Evolutionary conservation across 2,797 vertebrate genomes (phyloP), one percentile per base, ranked within the genome.

Genomic region (Sebastes wilsoni): DNA sequence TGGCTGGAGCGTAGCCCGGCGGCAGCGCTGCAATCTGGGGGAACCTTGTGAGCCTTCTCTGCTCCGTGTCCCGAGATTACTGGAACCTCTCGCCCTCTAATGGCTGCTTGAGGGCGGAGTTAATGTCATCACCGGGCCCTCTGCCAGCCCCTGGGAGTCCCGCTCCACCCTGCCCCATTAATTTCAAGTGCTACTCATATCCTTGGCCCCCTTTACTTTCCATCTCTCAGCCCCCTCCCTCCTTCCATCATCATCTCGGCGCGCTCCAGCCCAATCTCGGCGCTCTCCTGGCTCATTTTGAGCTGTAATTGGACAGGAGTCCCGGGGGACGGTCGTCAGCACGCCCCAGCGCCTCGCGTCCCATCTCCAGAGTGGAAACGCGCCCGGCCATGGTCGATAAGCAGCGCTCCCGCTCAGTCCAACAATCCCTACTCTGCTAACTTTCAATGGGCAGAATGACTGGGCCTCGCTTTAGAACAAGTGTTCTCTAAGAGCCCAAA

Each of bases 261-360:
- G 88, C 75, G 73, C 88, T 87, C 88, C 88, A 84, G 86, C 89
- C 89, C 94, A 91, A 93, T 93, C 88, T 91, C 80, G 4, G 4
- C 28, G 25, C 86, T 90, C 93, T 89, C 89, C 78, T 30, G 88
- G 73, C 91, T 94, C 94, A 95, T 94, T 95, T 93, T 94, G 86
- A 91, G 91, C 91, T 92, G 93, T 95, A 95, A 95, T 95, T 95
- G 93, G 92, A 94, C 92, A 77, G 88, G 83, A 23, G 83, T 89
- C 94, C 81, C 87, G 1, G 67, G 89, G 90, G 94, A 86, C 18
- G 80, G 79, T 80, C 75, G 76, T 83, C 90, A 76, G 92, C 93
- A 95, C 91, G 92, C 88, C 89, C 89, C 89, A 32, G 89, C 16
- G 89, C 92, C 82, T 82, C 28, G 12, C 70, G 80, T 77, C 73